Conservation (phyloP, 2,113 vertebrate genomes). For the Mesoclemmys tuberculata region DNA sequence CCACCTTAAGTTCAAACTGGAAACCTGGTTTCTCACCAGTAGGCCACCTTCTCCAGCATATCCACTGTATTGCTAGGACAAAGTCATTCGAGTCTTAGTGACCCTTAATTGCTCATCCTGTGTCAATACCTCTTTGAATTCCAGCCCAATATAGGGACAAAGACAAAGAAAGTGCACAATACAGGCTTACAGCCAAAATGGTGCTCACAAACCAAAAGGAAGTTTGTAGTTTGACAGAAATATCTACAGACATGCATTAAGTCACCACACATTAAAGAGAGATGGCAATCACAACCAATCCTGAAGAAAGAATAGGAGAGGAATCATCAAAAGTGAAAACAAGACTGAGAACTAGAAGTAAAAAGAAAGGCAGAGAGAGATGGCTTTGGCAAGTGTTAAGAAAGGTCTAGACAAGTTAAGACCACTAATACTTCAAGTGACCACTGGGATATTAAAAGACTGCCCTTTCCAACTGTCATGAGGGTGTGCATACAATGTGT, state of each 20-base stretch:
- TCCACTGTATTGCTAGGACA: too few species aligned
- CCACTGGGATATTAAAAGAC: neutral
- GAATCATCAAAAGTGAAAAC: neutral
- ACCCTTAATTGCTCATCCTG: too few species aligned
- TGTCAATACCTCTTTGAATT: neutral
- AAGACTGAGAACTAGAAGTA: neutral
- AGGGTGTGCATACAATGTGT: neutral
- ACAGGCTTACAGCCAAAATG: neutral
- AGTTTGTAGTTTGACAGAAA: neutral
- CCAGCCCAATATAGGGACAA: neutral
- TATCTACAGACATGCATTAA: rapidly evolving
- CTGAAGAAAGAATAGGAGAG: neutral
- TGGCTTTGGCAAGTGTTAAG: neutral
- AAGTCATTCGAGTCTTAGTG: too few species aligned
- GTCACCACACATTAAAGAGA: rapidly evolving
- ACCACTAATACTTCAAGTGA: neutral
- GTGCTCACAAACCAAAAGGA: neutral
- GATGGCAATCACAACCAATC: rapidly evolving
- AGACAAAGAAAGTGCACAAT: neutral
- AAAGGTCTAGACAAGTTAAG: neutral
- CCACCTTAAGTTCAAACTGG: neutral
- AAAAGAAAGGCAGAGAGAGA: neutral
- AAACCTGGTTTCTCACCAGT: too few species aligned
- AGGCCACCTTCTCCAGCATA: too few species aligned
- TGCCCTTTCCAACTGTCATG: neutral